A percentile compares a stretch with the other conserved stretches of the same genome.
Evolutionary conservation across 37 sponge, comb jelly and placozoan species (phyloP).

Genomic region (Theonella swinhoei): DNA sequence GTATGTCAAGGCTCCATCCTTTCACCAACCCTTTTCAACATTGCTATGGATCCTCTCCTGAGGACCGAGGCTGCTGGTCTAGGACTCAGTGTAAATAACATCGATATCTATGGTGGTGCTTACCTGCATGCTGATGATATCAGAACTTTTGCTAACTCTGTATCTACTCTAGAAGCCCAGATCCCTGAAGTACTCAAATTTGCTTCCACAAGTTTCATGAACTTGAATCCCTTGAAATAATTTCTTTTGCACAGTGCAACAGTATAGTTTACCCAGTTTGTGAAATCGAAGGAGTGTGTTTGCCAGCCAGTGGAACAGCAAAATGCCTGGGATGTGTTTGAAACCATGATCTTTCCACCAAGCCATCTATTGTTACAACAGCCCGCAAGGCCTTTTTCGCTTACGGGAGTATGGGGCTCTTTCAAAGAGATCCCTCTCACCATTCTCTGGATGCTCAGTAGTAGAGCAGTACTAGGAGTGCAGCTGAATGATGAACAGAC

Average conservation of each 20-base stretch:
- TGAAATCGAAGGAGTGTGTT: neutral
- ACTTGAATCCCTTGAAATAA: neutral
- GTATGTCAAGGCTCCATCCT: no score
- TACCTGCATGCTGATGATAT: neutral
- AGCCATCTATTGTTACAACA: neutral
- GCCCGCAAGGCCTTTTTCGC: constrained; percentile 35
- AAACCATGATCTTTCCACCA: neutral
- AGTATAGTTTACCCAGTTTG: neutral
- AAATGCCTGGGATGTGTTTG: constrained; percentile 5
- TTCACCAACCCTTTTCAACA: no score
- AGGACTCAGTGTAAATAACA: no score
- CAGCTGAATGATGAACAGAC: no score
- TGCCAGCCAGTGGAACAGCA: neutral
- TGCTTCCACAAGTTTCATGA: neutral
- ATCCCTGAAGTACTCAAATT: constrained; percentile 5
- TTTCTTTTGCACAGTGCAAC: neutral
- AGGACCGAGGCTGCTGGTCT: neutral
- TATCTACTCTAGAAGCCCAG: neutral
- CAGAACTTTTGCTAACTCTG: constrained; percentile 2
- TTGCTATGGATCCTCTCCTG: constrained; percentile 11
- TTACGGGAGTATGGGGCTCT: constrained; percentile 15
- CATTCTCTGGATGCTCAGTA: neutral
- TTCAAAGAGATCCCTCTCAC: neutral
- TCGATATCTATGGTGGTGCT: constrained; percentile 2
- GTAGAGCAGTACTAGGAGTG: no score